phyloP scores from a whole-genome alignment of 2,888 invertebrate genomes.

The Xestia rhomboidea region DNA sequence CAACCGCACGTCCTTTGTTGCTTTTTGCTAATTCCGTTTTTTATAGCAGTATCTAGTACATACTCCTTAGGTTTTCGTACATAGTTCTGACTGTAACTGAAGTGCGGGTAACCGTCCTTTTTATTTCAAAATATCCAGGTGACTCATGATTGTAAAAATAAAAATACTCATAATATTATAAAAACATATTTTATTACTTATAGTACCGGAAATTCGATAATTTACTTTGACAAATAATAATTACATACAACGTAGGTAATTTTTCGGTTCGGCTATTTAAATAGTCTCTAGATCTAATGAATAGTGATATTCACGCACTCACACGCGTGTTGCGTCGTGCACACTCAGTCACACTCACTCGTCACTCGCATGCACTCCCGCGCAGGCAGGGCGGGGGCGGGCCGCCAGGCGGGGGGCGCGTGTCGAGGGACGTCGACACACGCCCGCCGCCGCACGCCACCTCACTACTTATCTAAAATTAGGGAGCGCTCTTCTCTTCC shows the following conservation, averaged over 20 bases:
- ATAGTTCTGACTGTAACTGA: not conserved
- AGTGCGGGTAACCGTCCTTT: not conserved
- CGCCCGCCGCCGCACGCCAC: conserved; percentile 83
- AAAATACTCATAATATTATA: conserved; percentile 71
- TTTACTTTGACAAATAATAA: conserved; percentile 88
- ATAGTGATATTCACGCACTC: conserved; percentile 76
- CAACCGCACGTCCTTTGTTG: not conserved
- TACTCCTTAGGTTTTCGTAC: not conserved
- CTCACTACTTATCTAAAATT: conserved; percentile 80
- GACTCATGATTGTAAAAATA: conserved; percentile 51
- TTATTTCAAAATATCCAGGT: not conserved
- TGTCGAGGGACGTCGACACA: conserved; percentile 90
- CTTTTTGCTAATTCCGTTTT: not conserved
- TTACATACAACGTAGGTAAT: conserved; percentile 89
- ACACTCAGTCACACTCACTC: conserved; percentile 73
- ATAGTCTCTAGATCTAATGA: conserved; percentile 89
- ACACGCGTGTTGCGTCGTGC: conserved; percentile 65
- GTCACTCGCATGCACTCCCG: conserved; percentile 67
- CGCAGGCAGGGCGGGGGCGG: conserved; percentile 61
- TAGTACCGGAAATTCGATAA: conserved; percentile 90
- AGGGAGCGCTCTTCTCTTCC: conserved; percentile 70
- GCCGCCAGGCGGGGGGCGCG: conserved; percentile 83
- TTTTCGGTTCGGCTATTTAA: conserved; percentile 86
- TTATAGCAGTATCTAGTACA: not conserved
- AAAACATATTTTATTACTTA: conserved; percentile 89